Evolutionary conservation across 2,113 vertebrate genomes (phyloP), one percentile per base, ranked within the genome.

Genomic region (Tragelaphus strepsiceros): DNA sequence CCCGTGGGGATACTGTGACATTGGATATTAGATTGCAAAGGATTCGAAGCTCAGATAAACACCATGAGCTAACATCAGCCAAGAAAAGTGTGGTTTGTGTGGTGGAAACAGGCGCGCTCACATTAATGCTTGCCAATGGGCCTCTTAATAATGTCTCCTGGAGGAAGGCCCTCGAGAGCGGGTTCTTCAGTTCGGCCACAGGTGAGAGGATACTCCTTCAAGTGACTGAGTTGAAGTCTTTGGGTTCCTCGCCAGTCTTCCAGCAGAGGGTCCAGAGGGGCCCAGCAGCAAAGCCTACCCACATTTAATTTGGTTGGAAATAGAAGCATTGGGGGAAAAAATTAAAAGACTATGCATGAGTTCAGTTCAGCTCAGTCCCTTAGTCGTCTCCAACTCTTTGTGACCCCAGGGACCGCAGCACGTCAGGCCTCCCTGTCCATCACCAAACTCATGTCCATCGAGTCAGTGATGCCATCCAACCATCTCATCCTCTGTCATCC

Each of bases 31-130:
- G 80, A 85, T 10, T 46, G 81, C 90, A 49, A 32, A 67, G 89
- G 61, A 54, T 24, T n/a, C 1, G 7, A n/a, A 78, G 96, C 86
- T 95, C 81, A 84, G 86, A 53, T 77, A 77, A 96, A 93, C 21
- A 64, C 54, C 14, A 0, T 5, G 56, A 64, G 71, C 71, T 24
- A 46, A 43, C 1, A 22, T 3, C 80, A 54, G 94, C 81, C 92
- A 43, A 67, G 89, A 89, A 92, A 78, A 90, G 26, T 17, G 11
- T 17, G 54, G 71, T 30, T 16, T 3, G 6, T 74, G 28, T 9
- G 0, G 6, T 39, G 49, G 74, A 85, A 82, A 49, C 0, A 19
- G 71, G 49, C 43, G 0, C 1, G 0, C 15, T 87, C 49, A 43
- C 26, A 14, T 21, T 6, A 7, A 35, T 26, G 54, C 61, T 83